Base-by-base conservation (phyloP, 2,888 invertebrate genomes). In the Stramonita haemastoma region DNA sequence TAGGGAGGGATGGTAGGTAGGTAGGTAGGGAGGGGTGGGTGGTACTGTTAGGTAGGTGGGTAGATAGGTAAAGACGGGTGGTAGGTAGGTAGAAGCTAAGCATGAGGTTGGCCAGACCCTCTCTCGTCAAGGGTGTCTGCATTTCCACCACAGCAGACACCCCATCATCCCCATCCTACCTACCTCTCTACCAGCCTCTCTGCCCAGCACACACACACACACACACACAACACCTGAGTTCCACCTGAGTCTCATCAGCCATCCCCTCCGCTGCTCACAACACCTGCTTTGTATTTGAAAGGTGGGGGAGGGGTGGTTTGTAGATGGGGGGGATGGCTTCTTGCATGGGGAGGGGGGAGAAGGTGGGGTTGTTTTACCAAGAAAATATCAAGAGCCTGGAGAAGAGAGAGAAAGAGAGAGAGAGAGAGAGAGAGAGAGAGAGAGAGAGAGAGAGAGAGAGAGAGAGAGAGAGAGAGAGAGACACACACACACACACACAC, bases 201-300 rank as follows among this genome's bases (percentile, higher is more conserved):
- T 83, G 56, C 60, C 57, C 79, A 88, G 60, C 83, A 88, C 17
- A 22, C 56, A 46, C 57, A 22, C 60, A 60, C 81, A 66, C 83
- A 88, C 17, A 22, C 56, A 46, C 57, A 22, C 60, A 60, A 60
- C 88, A 88, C 70, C 83, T 88, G 88, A 34, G 13, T 60, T 29
- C 11, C 88, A 84, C 46, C 66, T 84, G 88, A 84, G n/a, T 15
- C 46, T 60, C 83, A 84, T 88, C 88, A 88, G 19, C 22, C 57
- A 46, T n/a, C 57, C 36, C 19, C 17, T 22, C 81, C n/a, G 70
- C 15, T 73, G 77, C 66, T 19, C 2, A 0, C 26, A 22, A 6
- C 84, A 89, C 46, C 29, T 89, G 89, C 19, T 89, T 85, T 60
- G 26, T 86, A 86, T 86, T 86, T 17, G 19, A 29, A 46, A 17